Conservation (phyloP, 2,113 vertebrate genomes). For the Lichenostomus cassidix region DNA sequence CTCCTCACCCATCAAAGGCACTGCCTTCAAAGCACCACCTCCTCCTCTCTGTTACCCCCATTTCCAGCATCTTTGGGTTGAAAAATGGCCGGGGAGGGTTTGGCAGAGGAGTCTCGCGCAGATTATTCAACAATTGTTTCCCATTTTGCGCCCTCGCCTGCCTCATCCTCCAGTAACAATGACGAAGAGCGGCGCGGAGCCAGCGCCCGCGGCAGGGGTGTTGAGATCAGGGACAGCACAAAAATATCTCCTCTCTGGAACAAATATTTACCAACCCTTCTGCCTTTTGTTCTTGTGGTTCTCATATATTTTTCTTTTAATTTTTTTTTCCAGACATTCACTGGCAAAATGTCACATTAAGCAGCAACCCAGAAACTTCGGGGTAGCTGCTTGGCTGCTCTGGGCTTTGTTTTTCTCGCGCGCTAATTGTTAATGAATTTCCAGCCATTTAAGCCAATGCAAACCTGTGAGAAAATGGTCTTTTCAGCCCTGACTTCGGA, state of each 20-base stretch:
- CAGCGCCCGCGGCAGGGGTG: conserved; percentile 68
- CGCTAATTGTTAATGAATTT: conserved; percentile 36
- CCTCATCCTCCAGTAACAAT: conserved; percentile 69
- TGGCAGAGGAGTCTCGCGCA: conserved; percentile 17
- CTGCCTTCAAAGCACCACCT: conserved; percentile 1
- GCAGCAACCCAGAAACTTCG: conserved; percentile 58
- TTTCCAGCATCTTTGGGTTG: conserved; percentile 42
- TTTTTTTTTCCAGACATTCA: conserved; percentile 56
- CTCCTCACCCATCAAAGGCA: not conserved
- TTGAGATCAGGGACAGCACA: conserved; percentile 71
- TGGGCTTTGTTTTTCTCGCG: conserved; percentile 47
- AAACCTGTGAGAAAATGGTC: conserved; percentile 48
- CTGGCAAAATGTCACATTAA: conserved; percentile 65
- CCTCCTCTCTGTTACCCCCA: not conserved
- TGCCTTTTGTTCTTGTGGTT: conserved; percentile 71
- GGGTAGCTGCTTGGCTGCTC: conserved; percentile 59
- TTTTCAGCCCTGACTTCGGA: not conserved
- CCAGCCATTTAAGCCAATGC: conserved; percentile 12
- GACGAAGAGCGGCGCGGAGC: conserved; percentile 66
- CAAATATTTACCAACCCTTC: conserved; percentile 71
- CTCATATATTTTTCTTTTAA: conserved; percentile 24
- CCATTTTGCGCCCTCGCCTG: conserved; percentile 67
- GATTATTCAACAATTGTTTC: conserved; percentile 70
- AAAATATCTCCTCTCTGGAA: conserved; percentile 72
- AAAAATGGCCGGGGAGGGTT: conserved; percentile 32